Conservation (phyloP, 1,140 invertebrate species). For the Mya arenaria region DNA sequence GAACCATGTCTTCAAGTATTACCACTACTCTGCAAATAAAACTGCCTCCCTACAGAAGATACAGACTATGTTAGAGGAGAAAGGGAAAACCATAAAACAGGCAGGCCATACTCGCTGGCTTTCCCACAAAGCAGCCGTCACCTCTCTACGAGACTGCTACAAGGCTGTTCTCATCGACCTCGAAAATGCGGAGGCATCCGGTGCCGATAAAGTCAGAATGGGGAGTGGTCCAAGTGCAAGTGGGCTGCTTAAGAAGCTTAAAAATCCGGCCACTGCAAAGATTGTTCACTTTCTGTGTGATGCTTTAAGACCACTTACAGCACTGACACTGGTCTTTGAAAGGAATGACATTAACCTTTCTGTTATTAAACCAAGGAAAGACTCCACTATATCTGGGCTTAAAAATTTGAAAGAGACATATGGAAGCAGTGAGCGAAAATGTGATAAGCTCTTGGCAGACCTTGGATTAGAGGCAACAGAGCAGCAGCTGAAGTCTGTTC, state of each 20-base stretch:
- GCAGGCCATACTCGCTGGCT: not conserved
- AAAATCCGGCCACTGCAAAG: not conserved
- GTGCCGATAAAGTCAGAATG: constrained; percentile 1
- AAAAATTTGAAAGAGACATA: no score
- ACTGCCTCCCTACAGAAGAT: constrained; percentile 1
- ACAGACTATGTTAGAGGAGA: not conserved
- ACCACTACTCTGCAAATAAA: not conserved
- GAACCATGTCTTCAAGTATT: not conserved
- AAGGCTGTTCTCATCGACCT: constrained; percentile 1
- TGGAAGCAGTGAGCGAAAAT: no score
- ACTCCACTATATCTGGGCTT: constrained; percentile 7
- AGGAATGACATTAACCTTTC: not conserved
- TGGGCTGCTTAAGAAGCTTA: constrained; percentile 2
- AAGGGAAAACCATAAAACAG: not conserved
- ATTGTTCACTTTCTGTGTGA: constrained; percentile 15
- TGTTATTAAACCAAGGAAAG: constrained; percentile 6
- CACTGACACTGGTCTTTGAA: not conserved
- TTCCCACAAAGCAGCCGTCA: constrained; percentile 2
- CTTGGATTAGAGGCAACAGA: no score
- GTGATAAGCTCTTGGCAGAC: no score
- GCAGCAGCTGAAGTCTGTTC: no score
- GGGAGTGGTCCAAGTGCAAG: constrained; percentile 8
- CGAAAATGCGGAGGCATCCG: constrained; percentile 11
- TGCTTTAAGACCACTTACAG: constrained; percentile 3
- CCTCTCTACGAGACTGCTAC: constrained; percentile 2